A percentile compares a stretch with the other conserved stretches of the same genome.
phyloP scores from a whole-genome alignment of 2,113 vertebrate genomes.

The Anoplopoma fimbria region DNA sequence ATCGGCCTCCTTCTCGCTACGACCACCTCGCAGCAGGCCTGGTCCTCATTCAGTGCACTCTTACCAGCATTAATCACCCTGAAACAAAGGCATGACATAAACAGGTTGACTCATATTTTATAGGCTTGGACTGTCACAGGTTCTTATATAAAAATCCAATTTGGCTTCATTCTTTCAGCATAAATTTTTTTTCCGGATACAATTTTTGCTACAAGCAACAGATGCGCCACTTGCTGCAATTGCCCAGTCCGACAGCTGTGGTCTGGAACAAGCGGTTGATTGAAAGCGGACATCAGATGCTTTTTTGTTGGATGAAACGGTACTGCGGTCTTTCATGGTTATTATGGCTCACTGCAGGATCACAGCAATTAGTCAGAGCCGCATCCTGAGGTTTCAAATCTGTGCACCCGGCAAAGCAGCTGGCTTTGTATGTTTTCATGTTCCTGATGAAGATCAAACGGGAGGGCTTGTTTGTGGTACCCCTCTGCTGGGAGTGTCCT shows the following conservation, averaged over 20 bases:
- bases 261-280: slow-evolving; percentile 4
- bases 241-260: slow-evolving; percentile 12
- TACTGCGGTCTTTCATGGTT: slow-evolving; percentile 14
- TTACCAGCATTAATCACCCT: slow-evolving; percentile 83
- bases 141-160: slow-evolving; percentile 2
- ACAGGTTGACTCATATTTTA: neutral
- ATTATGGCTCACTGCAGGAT: slow-evolving; percentile 46
- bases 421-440: neutral
- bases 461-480: neutral
- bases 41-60: slow-evolving; percentile 79
- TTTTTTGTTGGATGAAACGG: slow-evolving; percentile 32
- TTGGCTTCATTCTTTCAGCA: neutral
- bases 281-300: slow-evolving; percentile 37
- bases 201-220: slow-evolving; percentile 11
- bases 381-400: slow-evolving; percentile 38
- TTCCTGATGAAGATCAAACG: slow-evolving; percentile 45
- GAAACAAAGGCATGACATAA: neutral
- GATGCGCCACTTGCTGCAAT: slow-evolving; percentile 21
- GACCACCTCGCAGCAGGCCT: slow-evolving; percentile 80
- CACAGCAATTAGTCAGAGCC: slow-evolving; percentile 50
- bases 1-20: slow-evolving; percentile 72
- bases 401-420: slow-evolving; percentile 6
- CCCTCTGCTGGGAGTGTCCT: slow-evolving; percentile 15
- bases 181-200: neutral
- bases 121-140: neutral